Evolutionary conservation across 2,888 invertebrate genomes (phyloP).

Genomic region (Frankliniella intonsa): DNA sequence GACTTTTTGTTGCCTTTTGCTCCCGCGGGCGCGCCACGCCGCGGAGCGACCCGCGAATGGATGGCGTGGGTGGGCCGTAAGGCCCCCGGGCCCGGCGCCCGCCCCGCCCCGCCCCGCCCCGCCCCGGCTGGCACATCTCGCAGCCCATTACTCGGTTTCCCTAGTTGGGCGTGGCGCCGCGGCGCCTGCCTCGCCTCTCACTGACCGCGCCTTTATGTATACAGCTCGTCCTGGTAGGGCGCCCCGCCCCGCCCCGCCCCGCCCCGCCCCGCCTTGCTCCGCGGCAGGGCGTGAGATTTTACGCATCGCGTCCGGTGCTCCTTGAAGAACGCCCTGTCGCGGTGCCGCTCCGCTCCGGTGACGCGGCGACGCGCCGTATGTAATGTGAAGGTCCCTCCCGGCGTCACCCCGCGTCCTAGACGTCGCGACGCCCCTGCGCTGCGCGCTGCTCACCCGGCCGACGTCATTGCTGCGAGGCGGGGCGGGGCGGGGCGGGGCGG

Average conservation of each 20-base stretch:
- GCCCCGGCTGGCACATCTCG: not conserved
- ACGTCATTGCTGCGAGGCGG: too few species aligned
- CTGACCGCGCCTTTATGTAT: too few species aligned
- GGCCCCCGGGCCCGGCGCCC: not conserved
- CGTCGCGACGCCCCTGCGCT: not conserved
- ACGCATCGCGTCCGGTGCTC: not conserved
- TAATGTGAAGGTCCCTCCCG: too few species aligned
- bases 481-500: too few species aligned
- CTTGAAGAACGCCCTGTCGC: too few species aligned
- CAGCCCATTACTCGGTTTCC: slow-evolving; percentile 11
- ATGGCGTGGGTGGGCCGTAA: not conserved
- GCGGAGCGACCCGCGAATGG: not conserved
- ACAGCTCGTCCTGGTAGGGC: too few species aligned
- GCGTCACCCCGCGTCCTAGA: too few species aligned
- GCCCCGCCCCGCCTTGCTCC: too few species aligned
- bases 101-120: not conserved
- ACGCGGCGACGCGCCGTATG: too few species aligned
- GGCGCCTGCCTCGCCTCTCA: too few species aligned
- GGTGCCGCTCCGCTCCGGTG: too few species aligned
- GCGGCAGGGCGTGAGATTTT: not conserved
- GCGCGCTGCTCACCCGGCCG: not conserved
- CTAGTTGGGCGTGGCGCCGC: slow-evolving; percentile 4
- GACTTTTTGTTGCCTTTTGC: not conserved
- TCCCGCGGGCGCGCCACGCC: not conserved
- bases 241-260: too few species aligned